Evolutionary conservation across 2,888 invertebrate genomes (phyloP).

Genomic region (Mamestra brassicae): DNA sequence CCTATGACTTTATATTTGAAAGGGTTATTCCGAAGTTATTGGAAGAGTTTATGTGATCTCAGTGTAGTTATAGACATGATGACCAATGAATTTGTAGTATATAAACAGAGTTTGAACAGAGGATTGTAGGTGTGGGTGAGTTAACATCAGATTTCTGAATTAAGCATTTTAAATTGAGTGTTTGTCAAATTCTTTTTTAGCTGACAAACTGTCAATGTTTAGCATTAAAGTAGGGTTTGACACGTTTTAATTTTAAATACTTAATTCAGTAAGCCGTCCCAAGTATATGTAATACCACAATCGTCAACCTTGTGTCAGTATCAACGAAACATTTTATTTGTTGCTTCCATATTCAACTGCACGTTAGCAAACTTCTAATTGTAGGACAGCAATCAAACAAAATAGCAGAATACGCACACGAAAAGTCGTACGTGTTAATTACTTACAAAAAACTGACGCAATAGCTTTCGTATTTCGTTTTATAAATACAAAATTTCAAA

Average conservation of each 20-base stretch:
- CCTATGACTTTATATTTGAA: not conserved
- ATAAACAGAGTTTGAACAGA: not conserved
- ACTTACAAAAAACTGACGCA: not conserved
- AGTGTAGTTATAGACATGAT: not conserved
- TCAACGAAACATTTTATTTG: not conserved
- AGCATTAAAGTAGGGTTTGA: too few relatives aligned
- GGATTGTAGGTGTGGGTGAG: not conserved
- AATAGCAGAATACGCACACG: not conserved
- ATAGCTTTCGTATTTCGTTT: not conserved
- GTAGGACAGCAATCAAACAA: not conserved
- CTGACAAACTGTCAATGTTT: too few relatives aligned
- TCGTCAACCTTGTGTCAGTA: not conserved
- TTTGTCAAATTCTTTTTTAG: too few relatives aligned
- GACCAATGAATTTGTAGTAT: not conserved
- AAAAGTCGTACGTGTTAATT: not conserved
- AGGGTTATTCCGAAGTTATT: not conserved
- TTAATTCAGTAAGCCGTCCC: too few relatives aligned
- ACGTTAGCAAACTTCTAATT: not conserved
- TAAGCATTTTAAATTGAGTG: too few relatives aligned
- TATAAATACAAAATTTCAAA: conserved; percentile 6
- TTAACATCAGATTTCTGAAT: too few relatives aligned
- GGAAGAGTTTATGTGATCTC: not conserved
- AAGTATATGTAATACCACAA: not conserved
- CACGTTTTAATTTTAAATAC: too few relatives aligned
- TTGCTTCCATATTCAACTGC: not conserved